These are phyloP conservation scores for Phalera bucephala DNA, from an alignment of 2,888 invertebrate genomes.

Conservation along the genomic window DNA sequence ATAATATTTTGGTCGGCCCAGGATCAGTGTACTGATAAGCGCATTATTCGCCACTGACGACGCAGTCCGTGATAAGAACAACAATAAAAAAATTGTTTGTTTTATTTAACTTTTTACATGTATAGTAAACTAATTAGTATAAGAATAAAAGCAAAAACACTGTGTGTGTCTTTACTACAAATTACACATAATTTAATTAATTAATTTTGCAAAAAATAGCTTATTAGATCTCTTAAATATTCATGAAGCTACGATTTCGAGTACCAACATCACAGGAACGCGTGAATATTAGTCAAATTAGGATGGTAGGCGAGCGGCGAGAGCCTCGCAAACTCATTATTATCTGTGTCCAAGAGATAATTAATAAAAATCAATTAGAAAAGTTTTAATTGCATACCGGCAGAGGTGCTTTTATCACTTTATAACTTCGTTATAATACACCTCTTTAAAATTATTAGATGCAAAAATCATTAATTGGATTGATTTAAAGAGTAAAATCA, in stretches of 20 bases:
- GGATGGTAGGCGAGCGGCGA: slow-evolving; percentile 17
- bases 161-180: too few relatives aligned
- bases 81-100: too few relatives aligned
- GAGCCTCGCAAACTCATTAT: slow-evolving; percentile 25
- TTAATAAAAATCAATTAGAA: slow-evolving; percentile 41
- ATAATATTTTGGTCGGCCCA: too few relatives aligned
- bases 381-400: slow-evolving; percentile 40
- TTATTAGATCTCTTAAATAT: slow-evolving; percentile 24
- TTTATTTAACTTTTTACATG: too few relatives aligned
- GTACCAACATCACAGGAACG: slow-evolving; percentile 27
- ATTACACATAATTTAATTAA: too few relatives aligned
- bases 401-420: slow-evolving; percentile 14
- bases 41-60: too few relatives aligned
- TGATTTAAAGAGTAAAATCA: not conserved
- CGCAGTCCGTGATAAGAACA: too few relatives aligned
- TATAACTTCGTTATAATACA: slow-evolving; percentile 14
- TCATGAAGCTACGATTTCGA: slow-evolving; percentile 33
- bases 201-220: too few relatives aligned
- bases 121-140: too few relatives aligned
- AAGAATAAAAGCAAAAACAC: too few relatives aligned
- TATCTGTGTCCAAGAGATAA: slow-evolving; percentile 22
- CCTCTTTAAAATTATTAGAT: slow-evolving; percentile 8
- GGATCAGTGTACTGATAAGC: too few relatives aligned
- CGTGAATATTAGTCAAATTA: slow-evolving; percentile 37
- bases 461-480: not conserved